phyloP scores from a whole-genome alignment of 2,888 invertebrate genomes.

The Globia sparganii region DNA sequence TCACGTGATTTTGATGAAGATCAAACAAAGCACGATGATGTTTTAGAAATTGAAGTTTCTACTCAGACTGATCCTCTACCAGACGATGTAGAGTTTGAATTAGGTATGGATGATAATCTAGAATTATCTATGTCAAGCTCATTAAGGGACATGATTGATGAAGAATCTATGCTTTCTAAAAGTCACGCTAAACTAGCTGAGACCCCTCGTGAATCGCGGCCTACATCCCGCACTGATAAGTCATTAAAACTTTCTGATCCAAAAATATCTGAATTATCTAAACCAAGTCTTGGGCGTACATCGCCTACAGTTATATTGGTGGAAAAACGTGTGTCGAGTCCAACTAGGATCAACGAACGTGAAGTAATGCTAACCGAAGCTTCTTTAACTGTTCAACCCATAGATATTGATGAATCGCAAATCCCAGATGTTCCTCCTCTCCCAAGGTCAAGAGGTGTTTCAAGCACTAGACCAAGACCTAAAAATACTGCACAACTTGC shows the following conservation, averaged over 20 bases:
- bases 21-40: slow-evolving; percentile 75
- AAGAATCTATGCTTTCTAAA: slow-evolving; percentile 89
- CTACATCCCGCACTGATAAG: slow-evolving; percentile 90
- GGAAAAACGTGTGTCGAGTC: slow-evolving; percentile 91
- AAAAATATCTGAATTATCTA: slow-evolving; percentile 89
- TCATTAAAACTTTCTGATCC: slow-evolving; percentile 90
- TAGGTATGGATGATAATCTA: slow-evolving; percentile 87
- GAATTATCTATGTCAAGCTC: slow-evolving; percentile 88
- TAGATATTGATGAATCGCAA: slow-evolving; percentile 89
- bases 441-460: slow-evolving; percentile 79
- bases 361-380: slow-evolving; percentile 92
- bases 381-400: slow-evolving; percentile 92
- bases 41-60: slow-evolving; percentile 93
- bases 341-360: slow-evolving; percentile 90
- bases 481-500: slow-evolving; percentile 68
- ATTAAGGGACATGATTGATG: slow-evolving; percentile 86
- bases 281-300: slow-evolving; percentile 89
- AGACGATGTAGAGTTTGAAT: slow-evolving; percentile 93
- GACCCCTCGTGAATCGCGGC: slow-evolving; percentile 84
- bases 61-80: slow-evolving; percentile 96
- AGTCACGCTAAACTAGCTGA: slow-evolving; percentile 88
- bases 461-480: slow-evolving; percentile 67
- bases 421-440: slow-evolving; percentile 86
- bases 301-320: slow-evolving; percentile 92
- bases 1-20: slow-evolving; percentile 67